Evolutionary conservation across 2,888 invertebrate species (phyloP).

Genomic region (Tortrix viridana): DNA sequence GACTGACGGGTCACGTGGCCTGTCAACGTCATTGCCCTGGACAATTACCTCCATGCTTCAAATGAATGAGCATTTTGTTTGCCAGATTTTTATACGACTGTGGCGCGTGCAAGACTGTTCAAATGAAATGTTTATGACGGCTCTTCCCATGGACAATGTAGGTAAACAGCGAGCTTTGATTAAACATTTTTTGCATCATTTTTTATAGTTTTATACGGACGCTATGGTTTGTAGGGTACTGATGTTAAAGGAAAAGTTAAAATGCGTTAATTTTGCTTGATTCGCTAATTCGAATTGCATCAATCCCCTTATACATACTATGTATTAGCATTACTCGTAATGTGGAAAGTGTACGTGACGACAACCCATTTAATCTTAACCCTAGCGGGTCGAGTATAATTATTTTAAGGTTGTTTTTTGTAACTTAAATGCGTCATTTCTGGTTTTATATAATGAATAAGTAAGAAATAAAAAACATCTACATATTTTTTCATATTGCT

Average conservation of each 20-base stretch:
- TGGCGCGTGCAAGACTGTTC: conserved; percentile 43
- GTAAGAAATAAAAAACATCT: no score
- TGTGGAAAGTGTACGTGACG: no score
- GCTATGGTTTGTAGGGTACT: background rate
- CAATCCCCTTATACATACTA: no score
- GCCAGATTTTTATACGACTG: conserved; percentile 56
- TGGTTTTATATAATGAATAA: no score
- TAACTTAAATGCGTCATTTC: no score
- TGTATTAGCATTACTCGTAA: no score
- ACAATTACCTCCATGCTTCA: conserved; percentile 65
- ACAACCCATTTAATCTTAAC: no score
- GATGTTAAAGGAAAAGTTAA: no score
- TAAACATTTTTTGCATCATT: background rate
- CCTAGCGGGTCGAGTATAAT: no score
- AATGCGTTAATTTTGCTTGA: no score
- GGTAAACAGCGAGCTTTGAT: conserved; percentile 13
- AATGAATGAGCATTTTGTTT: conserved; percentile 50
- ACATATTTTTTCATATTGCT: no score
- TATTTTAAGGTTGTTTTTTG: background rate
- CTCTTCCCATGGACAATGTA: conserved; percentile 23
- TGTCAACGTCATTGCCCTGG: conserved; percentile 79
- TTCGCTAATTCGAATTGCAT: no score
- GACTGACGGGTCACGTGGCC: conserved; percentile 84
- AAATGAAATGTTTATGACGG: conserved; percentile 33
- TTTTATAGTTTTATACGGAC: background rate